Base-by-base conservation (phyloP, 2,113 vertebrate species). In the Pseudorhombus dupliciocellatus region DNA sequence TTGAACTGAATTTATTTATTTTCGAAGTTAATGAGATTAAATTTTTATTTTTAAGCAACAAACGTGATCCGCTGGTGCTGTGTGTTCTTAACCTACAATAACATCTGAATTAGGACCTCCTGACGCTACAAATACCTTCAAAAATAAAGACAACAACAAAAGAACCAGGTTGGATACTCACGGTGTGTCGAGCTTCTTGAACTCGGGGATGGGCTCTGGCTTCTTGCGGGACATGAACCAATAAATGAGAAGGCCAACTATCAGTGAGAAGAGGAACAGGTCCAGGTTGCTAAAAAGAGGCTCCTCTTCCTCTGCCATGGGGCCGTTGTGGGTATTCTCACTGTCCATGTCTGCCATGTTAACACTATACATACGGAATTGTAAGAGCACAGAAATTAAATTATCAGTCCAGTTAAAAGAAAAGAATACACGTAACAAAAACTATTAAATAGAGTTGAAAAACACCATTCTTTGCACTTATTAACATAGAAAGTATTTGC, bases 201-300 rank as follows among this genome's bases (percentile, higher is more conserved):
- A 95, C 15, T 98, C 97, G 0, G 95, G 95, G 25, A 97, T 50
- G 61, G 96, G 93, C n/a, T 97, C 95, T 1, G 95, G 93, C 83
- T 97, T 97, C 93, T 97, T 97, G 73, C 95, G 94, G 79, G 96
- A 96, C 87, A 97, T 90, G 79, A 96, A 93, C 95, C 95, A 99
- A 83, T 98, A 99, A 46, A 96, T 90, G 1, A 96, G 54, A 4
- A 97, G 77, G 0, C 96, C 96, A 0, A 90, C 56, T n/a, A 98
- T 95, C 70, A 98, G 81, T 0, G 97, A 94, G 84, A 99, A 92
- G 75, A 98, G 93, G 66, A 99, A 90, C 74, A 98, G 31, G 22
- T 98, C 97, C 0, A 92, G 91, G 85, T 82, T 93, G 90, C 96
- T 97, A 88, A 98, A 92, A 15, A 96, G 67, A 30, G 95, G 90